phyloP scores from a whole-genome alignment of 2,888 invertebrate genomes.

The Leptopilina syphax region DNA sequence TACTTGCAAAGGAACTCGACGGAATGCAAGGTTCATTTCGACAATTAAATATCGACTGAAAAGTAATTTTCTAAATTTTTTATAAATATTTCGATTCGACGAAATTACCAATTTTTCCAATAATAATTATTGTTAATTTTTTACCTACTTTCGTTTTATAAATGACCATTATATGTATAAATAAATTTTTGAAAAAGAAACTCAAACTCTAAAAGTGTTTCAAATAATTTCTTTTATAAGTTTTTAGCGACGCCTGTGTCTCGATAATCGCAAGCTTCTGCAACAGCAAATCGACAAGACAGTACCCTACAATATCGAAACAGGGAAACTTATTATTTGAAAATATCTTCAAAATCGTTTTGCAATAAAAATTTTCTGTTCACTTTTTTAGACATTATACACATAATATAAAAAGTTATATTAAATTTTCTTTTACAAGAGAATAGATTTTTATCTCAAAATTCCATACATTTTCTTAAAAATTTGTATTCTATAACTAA shows the following conservation, averaged over 20 bases:
- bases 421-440: too few relatives aligned
- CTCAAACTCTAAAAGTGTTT: background rate
- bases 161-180: background rate
- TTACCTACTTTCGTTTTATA: background rate
- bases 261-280: background rate
- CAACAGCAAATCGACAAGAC: background rate
- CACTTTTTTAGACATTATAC: too few relatives aligned
- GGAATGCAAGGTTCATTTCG: constrained; percentile 72
- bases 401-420: too few relatives aligned
- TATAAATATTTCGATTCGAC: background rate
- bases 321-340: background rate
- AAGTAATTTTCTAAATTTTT: constrained; percentile 20
- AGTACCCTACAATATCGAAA: constrained; percentile 5
- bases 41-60: constrained; percentile 71
- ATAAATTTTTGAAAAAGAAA: background rate
- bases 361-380: background rate
- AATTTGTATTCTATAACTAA: too few relatives aligned
- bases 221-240: background rate
- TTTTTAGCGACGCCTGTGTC: background rate
- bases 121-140: background rate
- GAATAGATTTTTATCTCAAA: too few relatives aligned
- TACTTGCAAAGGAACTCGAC: constrained; percentile 64
- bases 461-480: too few relatives aligned
- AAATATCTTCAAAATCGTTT: background rate
- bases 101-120: background rate